phyloP scores from a whole-genome alignment of 2,888 invertebrate species.

The Masnerella sp. region DNA sequence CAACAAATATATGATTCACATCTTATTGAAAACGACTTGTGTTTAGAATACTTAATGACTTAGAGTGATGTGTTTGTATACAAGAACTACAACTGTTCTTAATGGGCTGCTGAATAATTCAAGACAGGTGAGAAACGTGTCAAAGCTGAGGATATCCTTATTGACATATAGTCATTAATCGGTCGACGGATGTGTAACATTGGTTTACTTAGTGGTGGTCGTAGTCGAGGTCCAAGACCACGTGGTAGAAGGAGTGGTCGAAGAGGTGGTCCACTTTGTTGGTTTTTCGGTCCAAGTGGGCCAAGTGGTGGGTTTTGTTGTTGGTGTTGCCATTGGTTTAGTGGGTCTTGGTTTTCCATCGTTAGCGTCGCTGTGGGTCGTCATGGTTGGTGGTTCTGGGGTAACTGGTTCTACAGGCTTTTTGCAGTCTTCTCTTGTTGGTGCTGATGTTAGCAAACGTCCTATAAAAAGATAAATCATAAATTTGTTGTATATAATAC shows the following conservation, averaged over 20 bases:
- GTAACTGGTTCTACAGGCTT: slow-evolving; percentile 86
- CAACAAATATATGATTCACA: slow-evolving; percentile 18
- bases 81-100: slow-evolving; percentile 11
- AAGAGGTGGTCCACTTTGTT: slow-evolving; percentile 52
- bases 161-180: not conserved
- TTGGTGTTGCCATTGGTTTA: slow-evolving; percentile 64
- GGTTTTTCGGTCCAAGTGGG: slow-evolving; percentile 72
- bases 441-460: slow-evolving; percentile 78
- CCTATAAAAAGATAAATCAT: slow-evolving; percentile 50
- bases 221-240: slow-evolving; percentile 62
- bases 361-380: slow-evolving; percentile 83
- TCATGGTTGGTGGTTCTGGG: slow-evolving; percentile 86
- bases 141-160: no score
- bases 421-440: slow-evolving; percentile 81
- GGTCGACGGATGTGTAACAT: no score
- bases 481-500: no score
- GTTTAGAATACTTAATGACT: slow-evolving; percentile 19
- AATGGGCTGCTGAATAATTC: slow-evolving; percentile 17
- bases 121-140: not conserved
- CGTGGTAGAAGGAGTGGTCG: slow-evolving; percentile 52
- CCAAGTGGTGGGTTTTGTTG: slow-evolving; percentile 71
- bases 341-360: slow-evolving; percentile 67
- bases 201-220: slow-evolving; percentile 35
- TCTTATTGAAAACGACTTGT: not conserved
- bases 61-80: not conserved